Percentiles rank a stretch among this genome's conserved stretches.
phyloP scores from a whole-genome alignment of 1,140 invertebrate species.

The Drosophila melanica region DNA sequence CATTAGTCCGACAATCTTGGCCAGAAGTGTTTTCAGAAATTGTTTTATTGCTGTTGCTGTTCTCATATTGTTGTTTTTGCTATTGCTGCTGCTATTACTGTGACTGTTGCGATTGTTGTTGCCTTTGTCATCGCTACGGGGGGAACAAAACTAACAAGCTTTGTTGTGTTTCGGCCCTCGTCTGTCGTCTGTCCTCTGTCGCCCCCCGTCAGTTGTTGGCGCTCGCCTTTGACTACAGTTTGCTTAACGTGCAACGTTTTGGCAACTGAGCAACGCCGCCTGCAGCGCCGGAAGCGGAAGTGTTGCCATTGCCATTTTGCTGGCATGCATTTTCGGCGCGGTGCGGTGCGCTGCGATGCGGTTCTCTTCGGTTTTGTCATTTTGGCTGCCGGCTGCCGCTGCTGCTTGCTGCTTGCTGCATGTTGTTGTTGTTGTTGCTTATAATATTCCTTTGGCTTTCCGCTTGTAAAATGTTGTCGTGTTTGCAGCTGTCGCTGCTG shows the following conservation, averaged over 20 bases:
- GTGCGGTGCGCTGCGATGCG: conserved; percentile 8
- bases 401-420: conserved; percentile 28
- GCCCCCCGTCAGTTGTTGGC: conserved; percentile 16
- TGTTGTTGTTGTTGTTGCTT: conserved; percentile 49
- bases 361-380: conserved; percentile 50
- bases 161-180: conserved; percentile 66
- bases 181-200: conserved; percentile 8
- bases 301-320: conserved; percentile 81
- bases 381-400: conserved; percentile 41
- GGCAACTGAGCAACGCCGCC: conserved; percentile 76
- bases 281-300: conserved; percentile 77
- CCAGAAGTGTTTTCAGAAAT: conserved; percentile 1
- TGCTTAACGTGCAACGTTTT: conserved; percentile 62
- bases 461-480: conserved; percentile 66
- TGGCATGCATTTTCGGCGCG: conserved; percentile 67
- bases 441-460: conserved; percentile 79
- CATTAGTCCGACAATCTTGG: background rate
- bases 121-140: conserved; percentile 52
- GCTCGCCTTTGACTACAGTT: conserved; percentile 41
- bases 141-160: conserved; percentile 72
- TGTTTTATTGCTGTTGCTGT: conserved; percentile 12
- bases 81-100: conserved; percentile 21
- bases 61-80: conserved; percentile 12
- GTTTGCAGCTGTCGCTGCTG: conserved; percentile 25
- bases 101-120: conserved; percentile 15